Conservation (phyloP, 35 echinoderm and acorn worm genomes). For the Stichopus chloronotus region DNA sequence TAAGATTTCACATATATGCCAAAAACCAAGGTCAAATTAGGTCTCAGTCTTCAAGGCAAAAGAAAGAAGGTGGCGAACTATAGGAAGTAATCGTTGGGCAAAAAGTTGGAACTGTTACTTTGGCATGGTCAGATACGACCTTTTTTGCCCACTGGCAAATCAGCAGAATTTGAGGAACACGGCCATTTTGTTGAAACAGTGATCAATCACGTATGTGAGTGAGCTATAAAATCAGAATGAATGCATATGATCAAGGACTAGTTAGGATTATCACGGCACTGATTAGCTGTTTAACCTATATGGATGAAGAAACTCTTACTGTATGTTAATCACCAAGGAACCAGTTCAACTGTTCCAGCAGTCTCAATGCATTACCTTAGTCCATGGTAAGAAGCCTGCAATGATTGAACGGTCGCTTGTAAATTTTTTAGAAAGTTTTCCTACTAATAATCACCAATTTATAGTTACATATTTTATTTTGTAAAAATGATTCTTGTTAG, state of each 20-base stretch:
- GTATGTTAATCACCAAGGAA: too few species aligned
- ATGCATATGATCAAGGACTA: too few species aligned
- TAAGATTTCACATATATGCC: not conserved
- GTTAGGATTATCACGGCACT: too few species aligned
- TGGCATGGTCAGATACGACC: too few species aligned
- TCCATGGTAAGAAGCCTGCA: too few species aligned
- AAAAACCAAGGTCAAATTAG: slow-evolving; percentile 12
- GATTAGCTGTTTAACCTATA: too few species aligned
- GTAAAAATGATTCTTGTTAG: not conserved
- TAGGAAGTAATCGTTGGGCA: not conserved
- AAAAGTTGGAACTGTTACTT: not conserved
- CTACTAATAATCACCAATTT: not conserved
- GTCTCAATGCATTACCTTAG: not conserved
- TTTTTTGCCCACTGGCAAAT: not conserved
- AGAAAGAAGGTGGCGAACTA: not conserved
- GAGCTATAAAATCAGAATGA: too few species aligned
- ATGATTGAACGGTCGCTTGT: too few species aligned
- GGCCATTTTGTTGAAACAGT: not conserved
- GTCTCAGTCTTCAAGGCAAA: not conserved
- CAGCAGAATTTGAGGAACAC: slow-evolving; percentile 20
- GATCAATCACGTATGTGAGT: too few species aligned
- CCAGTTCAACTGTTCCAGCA: too few species aligned
- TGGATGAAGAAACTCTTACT: too few species aligned
- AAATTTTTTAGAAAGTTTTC: not conserved
- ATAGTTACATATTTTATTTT: slow-evolving; percentile 14